A percentile compares a stretch with the other conserved stretches of the same genome.
These are phyloP conservation scores for Apodemia zela DNA, from an alignment of 2,888 invertebrate species.

Conservation along the genomic window DNA sequence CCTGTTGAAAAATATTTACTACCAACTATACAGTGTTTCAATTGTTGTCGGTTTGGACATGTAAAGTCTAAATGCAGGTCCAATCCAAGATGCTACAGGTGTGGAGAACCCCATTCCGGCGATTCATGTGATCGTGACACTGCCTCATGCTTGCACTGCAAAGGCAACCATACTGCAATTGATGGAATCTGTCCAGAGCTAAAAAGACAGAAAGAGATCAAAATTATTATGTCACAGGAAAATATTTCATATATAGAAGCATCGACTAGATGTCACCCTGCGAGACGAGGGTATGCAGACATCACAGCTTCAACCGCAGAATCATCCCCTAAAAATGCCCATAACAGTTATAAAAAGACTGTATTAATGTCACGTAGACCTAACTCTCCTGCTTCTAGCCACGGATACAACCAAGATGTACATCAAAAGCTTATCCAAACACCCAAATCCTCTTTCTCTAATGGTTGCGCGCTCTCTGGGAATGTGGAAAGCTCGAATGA, in stretches of 20 bases:
- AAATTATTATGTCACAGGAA: too few species aligned
- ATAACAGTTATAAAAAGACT: too few species aligned
- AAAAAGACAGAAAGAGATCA: not conserved
- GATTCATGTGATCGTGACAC: not conserved
- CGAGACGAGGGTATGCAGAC: not conserved
- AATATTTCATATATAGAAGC: not conserved
- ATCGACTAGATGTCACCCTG: not conserved
- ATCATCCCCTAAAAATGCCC: too few species aligned
- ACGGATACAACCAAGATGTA: too few species aligned
- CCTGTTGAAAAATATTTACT: too few species aligned
- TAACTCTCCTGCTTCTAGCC: too few species aligned
- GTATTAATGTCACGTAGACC: too few species aligned
- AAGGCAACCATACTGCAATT: not conserved
- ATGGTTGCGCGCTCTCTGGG: too few species aligned
- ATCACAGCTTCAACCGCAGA: not conserved
- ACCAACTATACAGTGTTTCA: not conserved
- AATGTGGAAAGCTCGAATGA: too few species aligned
- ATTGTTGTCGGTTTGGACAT: not conserved
- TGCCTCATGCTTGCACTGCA: not conserved
- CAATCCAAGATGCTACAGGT: too few species aligned
- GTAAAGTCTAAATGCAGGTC: not conserved
- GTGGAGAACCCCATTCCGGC: not conserved
- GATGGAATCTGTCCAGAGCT: not conserved
- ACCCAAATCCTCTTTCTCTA: too few species aligned
- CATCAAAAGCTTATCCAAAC: too few species aligned